A percentile compares a stretch with the other conserved stretches of the same genome.
phyloP scores from a whole-genome alignment of 30 jellyfish, hydroid and myxozoan genomes.

The Aurelia sp. region DNA sequence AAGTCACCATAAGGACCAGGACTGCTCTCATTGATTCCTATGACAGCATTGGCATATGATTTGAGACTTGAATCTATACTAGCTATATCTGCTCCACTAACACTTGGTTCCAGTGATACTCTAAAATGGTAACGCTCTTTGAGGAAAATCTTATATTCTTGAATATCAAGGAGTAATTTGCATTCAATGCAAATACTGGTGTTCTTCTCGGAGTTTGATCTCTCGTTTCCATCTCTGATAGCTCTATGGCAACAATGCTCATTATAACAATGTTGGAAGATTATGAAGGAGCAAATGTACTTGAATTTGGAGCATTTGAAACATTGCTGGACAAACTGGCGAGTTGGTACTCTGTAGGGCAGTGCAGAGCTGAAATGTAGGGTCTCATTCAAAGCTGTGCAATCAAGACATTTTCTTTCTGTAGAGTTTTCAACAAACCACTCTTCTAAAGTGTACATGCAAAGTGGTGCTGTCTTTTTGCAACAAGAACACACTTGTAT shows the following conservation, averaged over 20 bases:
- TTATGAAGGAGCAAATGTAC: slow-evolving; percentile 84
- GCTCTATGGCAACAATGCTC: slow-evolving; percentile 84
- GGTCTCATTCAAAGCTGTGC: slow-evolving; percentile 89
- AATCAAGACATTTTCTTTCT: slow-evolving; percentile 89
- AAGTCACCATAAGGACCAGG: not conserved
- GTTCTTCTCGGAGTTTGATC: slow-evolving; percentile 16
- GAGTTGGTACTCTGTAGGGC: slow-evolving; percentile 64
- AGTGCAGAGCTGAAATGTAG: slow-evolving; percentile 67
- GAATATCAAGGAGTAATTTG: slow-evolving; percentile 72
- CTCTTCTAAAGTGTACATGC: slow-evolving; percentile 89
- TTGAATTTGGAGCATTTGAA: slow-evolving; percentile 80
- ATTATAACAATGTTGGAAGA: slow-evolving; percentile 71
- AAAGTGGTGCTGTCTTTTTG: slow-evolving; percentile 86
- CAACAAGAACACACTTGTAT: slow-evolving; percentile 84
- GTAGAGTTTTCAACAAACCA: slow-evolving; percentile 80
- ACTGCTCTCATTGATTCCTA: slow-evolving; percentile 46
- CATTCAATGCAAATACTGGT: slow-evolving; percentile 86
- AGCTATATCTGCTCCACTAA: slow-evolving; percentile 1
- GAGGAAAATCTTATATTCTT: slow-evolving; percentile 66
- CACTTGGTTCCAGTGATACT: slow-evolving; percentile 80
- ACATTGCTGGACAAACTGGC: slow-evolving; percentile 91
- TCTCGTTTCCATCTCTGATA: slow-evolving; percentile 74
- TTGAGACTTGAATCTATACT: slow-evolving; percentile 6
- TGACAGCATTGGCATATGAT: slow-evolving; percentile 83
- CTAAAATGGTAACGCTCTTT: slow-evolving; percentile 68